Evolutionary conservation across 2,888 invertebrate species (phyloP).

Genomic region (Chydorus sphaericus): DNA sequence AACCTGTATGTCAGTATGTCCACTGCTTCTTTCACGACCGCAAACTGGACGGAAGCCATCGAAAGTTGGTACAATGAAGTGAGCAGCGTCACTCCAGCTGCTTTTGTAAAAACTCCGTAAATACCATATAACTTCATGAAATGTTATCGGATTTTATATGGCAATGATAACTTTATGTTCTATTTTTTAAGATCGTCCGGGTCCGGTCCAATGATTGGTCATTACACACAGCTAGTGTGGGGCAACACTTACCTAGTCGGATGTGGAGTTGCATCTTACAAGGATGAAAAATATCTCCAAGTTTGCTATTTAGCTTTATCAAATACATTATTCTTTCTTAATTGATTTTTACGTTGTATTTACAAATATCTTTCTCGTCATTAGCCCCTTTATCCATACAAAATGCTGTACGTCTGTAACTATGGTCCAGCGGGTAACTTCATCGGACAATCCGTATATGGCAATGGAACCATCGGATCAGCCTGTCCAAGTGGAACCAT

Average conservation of each 20-base stretch:
- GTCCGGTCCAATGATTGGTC: conserved; percentile 16
- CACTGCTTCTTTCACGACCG: neutral
- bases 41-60: conserved; percentile 19
- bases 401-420: conserved; percentile 22
- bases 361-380: neutral
- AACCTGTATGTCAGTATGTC: conserved; percentile 13
- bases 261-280: conserved; percentile 27
- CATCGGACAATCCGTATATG: conserved; percentile 18
- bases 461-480: neutral
- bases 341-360: too few relatives aligned
- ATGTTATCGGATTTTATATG: too few relatives aligned
- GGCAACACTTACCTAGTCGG: conserved; percentile 27
- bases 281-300: too few relatives aligned
- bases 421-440: conserved; percentile 21
- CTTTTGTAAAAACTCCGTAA: conserved; percentile 18
- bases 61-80: conserved; percentile 14
- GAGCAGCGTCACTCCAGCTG: neutral
- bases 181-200: too few relatives aligned
- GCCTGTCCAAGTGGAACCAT: conserved; percentile 9
- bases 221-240: conserved; percentile 29
- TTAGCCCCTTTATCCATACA: conserved; percentile 13
- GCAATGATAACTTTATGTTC: too few relatives aligned
- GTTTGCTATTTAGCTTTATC: too few relatives aligned
- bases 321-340: too few relatives aligned
- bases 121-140: too few relatives aligned